Conservation (phyloP, 2,797 vertebrate genomes). For the Chrysocyon brachyurus region DNA sequence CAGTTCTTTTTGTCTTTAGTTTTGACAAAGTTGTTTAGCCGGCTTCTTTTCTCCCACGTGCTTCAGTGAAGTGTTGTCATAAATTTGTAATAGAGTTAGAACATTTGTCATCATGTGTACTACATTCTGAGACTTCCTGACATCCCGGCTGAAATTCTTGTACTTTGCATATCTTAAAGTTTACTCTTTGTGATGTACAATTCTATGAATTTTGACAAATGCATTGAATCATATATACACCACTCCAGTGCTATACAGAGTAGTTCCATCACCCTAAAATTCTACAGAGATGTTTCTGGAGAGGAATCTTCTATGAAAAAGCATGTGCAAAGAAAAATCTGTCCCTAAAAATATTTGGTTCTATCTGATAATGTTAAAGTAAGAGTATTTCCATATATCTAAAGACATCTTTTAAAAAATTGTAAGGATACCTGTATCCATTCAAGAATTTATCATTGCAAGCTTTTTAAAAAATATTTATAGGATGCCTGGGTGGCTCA, state of each 20-base stretch:
- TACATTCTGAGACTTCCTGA: background rate
- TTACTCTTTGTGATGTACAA: conserved; percentile 40
- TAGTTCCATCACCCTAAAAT: conserved; percentile 3
- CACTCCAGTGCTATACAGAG: background rate
- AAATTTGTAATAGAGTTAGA: conserved; percentile 39
- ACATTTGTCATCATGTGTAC: conserved; percentile 27
- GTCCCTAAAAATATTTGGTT: background rate
- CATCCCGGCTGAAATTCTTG: conserved; percentile 4
- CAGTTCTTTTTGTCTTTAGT: background rate
- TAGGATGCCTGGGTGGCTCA: no score
- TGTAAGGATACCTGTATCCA: background rate
- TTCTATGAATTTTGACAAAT: conserved; percentile 41
- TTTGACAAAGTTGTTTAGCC: conserved; percentile 47
- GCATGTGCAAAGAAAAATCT: background rate
- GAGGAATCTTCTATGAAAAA: background rate
- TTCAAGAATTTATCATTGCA: background rate
- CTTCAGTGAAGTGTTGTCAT: conserved; percentile 33
- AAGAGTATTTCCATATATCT: background rate
- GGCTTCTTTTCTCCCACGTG: background rate
- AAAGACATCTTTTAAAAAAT: background rate
- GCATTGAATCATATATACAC: conserved; percentile 14
- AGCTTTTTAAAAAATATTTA: background rate
- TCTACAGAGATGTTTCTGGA: background rate
- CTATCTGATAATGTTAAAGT: conserved; percentile 14
- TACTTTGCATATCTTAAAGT: conserved; percentile 53